Evolutionary conservation across 2,797 vertebrate genomes (phyloP), one percentile per base, ranked within the genome.

Genomic region (Crossoptilon crossoptilon): DNA sequence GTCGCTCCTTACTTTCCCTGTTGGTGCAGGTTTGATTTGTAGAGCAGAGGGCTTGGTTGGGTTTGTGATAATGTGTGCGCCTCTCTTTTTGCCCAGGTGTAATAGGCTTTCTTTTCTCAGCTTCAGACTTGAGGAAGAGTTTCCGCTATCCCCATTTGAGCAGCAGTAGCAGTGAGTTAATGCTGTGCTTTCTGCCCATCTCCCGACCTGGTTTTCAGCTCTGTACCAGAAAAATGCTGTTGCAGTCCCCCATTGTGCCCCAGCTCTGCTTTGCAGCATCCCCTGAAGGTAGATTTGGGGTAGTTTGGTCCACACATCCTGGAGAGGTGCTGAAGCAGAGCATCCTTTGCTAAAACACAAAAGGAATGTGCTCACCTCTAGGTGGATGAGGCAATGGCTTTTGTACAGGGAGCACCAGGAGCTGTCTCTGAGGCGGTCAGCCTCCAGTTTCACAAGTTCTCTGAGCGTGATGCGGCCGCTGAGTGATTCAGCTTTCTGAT

Each of bases 401-500:
- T 69, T 64, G 8, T 37, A 21, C 1, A 0, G 35, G 78, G n/a
- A 83, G 23, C 59, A 71, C 33, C 27, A 55, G 83, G 49, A 31
- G 23, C 26, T 29, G 19, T 19, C 48, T 78, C 37, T 1, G 3
- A 66, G 71, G 63, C n/a, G 69, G 49, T 66, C 73, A 33, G 26
- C 66, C 62, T 80, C 53, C 0, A 1, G 7, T 55, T 89, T 84
- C 48, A 15, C 63, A 78, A 69, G 17, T 29, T 53, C 21, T 5
- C 8, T 14, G 58, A 55, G 41, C 11, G 10, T 15, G 24, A n/a
- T 27, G 29, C 14, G 16, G 39, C 90, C 51, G 43, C 33, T 64
- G 62, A 43, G 76, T 21, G 59, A 64, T 72, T 86, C 88, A 86
- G 46, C 67, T 91, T 91, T n/a, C n/a, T 84, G 53, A 33, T 39